phyloP scores from a whole-genome alignment of 2,113 vertebrate species.

The Parotia lawesii region DNA sequence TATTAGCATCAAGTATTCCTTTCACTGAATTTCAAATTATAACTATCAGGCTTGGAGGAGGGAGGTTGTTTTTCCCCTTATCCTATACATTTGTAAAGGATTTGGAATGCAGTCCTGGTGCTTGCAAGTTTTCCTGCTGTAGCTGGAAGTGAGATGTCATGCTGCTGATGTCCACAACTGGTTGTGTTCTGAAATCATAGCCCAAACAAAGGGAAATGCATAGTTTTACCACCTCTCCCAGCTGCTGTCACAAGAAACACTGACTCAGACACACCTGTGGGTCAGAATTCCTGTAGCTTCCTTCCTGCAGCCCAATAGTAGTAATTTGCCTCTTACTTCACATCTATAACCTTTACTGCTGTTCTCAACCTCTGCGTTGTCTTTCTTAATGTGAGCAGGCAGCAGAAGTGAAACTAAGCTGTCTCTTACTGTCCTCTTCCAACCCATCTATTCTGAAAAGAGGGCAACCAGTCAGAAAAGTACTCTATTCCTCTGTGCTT shows the following conservation, averaged over 20 bases:
- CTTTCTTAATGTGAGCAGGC: not conserved
- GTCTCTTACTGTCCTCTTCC: not conserved
- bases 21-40: not conserved
- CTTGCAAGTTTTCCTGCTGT: not conserved
- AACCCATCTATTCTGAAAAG: not conserved
- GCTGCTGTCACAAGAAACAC: not conserved
- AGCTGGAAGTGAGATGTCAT: accelerated
- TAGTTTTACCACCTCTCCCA: not conserved
- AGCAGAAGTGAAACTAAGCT: not conserved
- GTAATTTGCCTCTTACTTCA: not conserved
- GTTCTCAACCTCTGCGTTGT: not conserved
- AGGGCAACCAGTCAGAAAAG: not conserved
- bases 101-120: not conserved
- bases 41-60: not conserved
- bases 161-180: not conserved
- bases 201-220: not conserved
- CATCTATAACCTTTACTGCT: not conserved
- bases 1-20: not conserved
- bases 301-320: not conserved
- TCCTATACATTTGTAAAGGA: not conserved
- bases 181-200: not conserved
- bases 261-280: conserved; percentile 30
- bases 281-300: conserved; percentile 34
- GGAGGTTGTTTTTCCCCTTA: not conserved
- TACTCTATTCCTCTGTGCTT: not conserved